Percentiles rank a stretch among this genome's conserved stretches.
phyloP scores from a whole-genome alignment of 2,888 invertebrate genomes.

The Andrena marginata region DNA sequence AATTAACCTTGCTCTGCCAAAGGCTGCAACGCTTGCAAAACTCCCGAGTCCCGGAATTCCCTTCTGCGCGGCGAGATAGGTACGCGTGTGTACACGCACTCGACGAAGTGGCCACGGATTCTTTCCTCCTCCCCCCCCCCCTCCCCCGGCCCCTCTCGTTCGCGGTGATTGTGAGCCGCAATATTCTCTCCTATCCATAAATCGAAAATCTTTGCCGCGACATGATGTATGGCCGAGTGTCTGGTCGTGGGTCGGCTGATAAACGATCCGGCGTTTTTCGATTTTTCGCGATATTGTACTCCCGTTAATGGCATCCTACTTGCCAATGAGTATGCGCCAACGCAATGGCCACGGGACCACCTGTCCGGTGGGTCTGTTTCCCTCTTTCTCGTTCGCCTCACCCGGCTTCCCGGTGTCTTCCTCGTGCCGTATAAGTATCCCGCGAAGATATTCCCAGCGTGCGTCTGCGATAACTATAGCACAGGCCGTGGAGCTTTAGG shows the following conservation, averaged over 20 bases:
- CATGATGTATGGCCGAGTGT: conserved; percentile 57
- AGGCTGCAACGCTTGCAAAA: neutral
- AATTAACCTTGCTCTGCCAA: conserved; percentile 40
- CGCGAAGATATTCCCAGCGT: conserved; percentile 67
- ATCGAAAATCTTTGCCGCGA: conserved; percentile 50
- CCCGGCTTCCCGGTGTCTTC: conserved; percentile 9
- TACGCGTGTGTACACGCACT: neutral
- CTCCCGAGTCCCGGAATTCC: neutral
- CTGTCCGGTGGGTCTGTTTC: conserved; percentile 61
- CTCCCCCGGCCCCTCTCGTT: too few relatives aligned
- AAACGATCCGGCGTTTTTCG: conserved; percentile 64
- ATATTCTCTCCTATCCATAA: conserved; percentile 45
- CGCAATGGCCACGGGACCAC: conserved; percentile 64
- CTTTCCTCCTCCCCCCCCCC: neutral
- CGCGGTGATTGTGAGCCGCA: conserved; percentile 14
- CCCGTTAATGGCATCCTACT: conserved; percentile 69
- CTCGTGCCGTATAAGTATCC: conserved; percentile 52
- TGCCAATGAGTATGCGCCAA: conserved; percentile 62
- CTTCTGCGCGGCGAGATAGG: neutral
- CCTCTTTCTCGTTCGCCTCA: conserved; percentile 27
- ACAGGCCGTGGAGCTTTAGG: conserved; percentile 71
- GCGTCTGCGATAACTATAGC: conserved; percentile 64
- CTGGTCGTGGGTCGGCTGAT: conserved; percentile 57
- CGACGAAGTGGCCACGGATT: neutral
- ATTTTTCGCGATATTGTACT: conserved; percentile 69